Evolutionary conservation across 2,888 invertebrate species (phyloP).

Genomic region (Lycaena phlaeas): DNA sequence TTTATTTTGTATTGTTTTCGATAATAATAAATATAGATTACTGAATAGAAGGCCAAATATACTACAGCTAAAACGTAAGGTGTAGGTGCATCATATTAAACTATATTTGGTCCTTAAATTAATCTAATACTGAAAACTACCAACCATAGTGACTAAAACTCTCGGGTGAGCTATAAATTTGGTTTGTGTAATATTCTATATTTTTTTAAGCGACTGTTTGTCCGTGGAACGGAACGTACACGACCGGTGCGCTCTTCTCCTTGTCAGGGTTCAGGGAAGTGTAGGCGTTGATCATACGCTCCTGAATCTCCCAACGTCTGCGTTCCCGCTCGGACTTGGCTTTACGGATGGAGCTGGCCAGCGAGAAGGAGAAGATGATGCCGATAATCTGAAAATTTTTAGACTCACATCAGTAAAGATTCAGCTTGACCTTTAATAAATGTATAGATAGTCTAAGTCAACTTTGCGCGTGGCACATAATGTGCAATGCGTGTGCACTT

Average conservation of each 20-base stretch:
- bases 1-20: no score
- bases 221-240: constrained; percentile 68
- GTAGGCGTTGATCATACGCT: constrained; percentile 69
- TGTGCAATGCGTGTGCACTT: no score
- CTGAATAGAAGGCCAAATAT: no score
- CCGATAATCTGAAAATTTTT: constrained; percentile 81
- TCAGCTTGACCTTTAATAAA: no score
- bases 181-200: no score
- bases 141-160: background rate
- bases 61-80: no score
- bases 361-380: constrained; percentile 89
- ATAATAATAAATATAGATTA: no score
- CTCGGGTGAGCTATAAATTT: constrained; percentile 1
- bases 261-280: constrained; percentile 51
- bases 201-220: constrained; percentile 41
- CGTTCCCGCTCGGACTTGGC: constrained; percentile 82
- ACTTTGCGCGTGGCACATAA: no score
- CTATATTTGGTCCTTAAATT: no score
- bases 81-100: no score
- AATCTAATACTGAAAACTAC: constrained; percentile 5
- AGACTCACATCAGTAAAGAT: no score
- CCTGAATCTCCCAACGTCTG: constrained; percentile 78
- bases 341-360: constrained; percentile 87
- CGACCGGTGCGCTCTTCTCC: constrained; percentile 49
- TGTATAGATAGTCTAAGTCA: no score